Percentiles rank a stretch among this genome's conserved stretches.
Conservation (phyloP, 2,113 vertebrate species). For the Orycteropus afer region DNA sequence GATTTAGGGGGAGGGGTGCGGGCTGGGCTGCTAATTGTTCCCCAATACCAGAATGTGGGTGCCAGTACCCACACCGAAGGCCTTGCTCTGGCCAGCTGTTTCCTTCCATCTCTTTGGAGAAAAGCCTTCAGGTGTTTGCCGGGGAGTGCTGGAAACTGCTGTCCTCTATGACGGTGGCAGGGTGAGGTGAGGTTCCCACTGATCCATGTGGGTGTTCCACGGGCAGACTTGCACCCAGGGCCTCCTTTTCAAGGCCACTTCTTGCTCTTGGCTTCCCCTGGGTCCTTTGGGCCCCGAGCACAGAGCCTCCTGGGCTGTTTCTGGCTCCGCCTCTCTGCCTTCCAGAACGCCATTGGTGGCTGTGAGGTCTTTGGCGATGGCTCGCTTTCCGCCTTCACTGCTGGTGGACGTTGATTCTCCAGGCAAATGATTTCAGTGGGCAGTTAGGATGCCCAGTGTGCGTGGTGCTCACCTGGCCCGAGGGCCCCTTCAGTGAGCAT, state of each 20-base stretch:
- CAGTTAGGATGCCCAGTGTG: background rate
- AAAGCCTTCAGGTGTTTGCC: background rate
- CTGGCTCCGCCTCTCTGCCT: background rate
- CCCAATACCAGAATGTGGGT: rapidly evolving
- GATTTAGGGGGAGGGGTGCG: background rate
- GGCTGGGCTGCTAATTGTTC: background rate
- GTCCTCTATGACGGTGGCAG: background rate
- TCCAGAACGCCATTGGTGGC: background rate
- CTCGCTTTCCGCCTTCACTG: rapidly evolving
- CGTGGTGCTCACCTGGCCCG: too few relatives aligned
- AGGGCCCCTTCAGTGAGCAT: background rate
- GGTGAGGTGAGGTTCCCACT: rapidly evolving
- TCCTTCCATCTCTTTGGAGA: background rate
- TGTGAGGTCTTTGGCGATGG: rapidly evolving
- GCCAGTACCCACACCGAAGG: rapidly evolving
- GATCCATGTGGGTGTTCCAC: background rate
- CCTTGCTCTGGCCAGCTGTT: background rate
- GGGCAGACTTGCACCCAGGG: background rate
- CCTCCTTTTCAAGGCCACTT: background rate
- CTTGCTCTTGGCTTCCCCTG: rapidly evolving
- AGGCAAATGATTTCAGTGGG: background rate
- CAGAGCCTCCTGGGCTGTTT: background rate
- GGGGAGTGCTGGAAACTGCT: background rate
- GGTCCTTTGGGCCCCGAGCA: rapidly evolving
- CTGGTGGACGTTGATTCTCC: too few relatives aligned